phyloP scores from a whole-genome alignment of 2,888 invertebrate species.

The Melipona bicolor region DNA sequence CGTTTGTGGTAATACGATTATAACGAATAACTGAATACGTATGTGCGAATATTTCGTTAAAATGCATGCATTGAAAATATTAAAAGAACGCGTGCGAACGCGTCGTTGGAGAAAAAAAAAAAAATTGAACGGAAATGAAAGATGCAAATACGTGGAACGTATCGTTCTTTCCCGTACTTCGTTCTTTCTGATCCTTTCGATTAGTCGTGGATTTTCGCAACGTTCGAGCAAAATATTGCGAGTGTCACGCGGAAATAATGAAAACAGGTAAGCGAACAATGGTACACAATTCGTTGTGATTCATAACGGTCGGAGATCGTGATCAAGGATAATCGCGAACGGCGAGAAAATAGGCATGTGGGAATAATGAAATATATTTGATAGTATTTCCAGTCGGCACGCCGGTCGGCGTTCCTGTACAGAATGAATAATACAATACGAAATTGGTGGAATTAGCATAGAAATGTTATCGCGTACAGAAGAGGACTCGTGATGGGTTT shows the following conservation, averaged over 20 bases:
- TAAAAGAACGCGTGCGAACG: no score
- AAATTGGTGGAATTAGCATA: constrained; percentile 4
- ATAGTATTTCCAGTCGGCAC: neutral
- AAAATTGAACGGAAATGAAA: no score
- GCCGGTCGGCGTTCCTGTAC: no score
- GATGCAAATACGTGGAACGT: no score
- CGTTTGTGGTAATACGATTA: no score
- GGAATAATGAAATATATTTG: neutral
- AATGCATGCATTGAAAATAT: no score
- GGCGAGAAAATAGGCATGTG: neutral
- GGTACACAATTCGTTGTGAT: constrained; percentile 11
- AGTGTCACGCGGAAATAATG: constrained; percentile 20
- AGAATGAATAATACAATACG: neutral
- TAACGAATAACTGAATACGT: no score
- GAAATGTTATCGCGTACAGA: neutral
- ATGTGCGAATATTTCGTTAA: no score
- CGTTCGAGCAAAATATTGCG: neutral
- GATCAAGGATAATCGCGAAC: constrained; percentile 22
- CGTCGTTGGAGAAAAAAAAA: no score
- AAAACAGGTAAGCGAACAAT: neutral
- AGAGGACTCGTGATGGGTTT: neutral
- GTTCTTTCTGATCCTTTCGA: neutral
- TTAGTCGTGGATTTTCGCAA: neutral
- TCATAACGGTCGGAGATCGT: constrained; percentile 22
- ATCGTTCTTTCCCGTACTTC: no score